These are phyloP conservation scores for Acrobasis consociella DNA, from an alignment of 2,888 invertebrate genomes.

Conservation along the genomic window DNA sequence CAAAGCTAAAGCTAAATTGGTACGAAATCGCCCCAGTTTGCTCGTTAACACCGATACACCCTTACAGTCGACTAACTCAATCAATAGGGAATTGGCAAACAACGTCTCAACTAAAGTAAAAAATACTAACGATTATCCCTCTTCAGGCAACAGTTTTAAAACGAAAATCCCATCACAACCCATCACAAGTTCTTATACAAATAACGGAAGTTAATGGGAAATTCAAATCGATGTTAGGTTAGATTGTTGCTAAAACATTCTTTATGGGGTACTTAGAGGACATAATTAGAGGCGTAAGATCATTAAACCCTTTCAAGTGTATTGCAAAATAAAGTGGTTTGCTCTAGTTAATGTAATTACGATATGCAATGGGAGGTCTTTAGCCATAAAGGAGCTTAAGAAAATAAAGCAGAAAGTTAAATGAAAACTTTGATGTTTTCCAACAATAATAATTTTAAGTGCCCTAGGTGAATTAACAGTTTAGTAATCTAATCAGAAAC, in stretches of 20 bases:
- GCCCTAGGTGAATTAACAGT: no score
- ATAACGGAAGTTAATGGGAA: slow-evolving; percentile 43
- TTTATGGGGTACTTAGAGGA: slow-evolving; percentile 44
- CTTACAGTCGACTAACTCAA: slow-evolving; percentile 54
- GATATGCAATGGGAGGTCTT: slow-evolving; percentile 45
- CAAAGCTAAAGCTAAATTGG: no score
- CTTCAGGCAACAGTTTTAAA: slow-evolving; percentile 27
- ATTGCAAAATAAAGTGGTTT: slow-evolving; percentile 60
- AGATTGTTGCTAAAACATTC: slow-evolving; percentile 55
- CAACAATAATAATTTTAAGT: no score
- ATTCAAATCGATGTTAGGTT: slow-evolving; percentile 53
- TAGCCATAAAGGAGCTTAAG: background rate
- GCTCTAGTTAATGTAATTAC: slow-evolving; percentile 47
- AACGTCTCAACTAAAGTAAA: slow-evolving; percentile 32
- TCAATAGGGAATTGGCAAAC: slow-evolving; percentile 45
- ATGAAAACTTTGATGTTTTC: background rate
- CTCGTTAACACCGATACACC: background rate
- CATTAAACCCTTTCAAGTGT: slow-evolving; percentile 56
- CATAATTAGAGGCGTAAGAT: slow-evolving; percentile 52
- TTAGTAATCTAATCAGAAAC: no score
- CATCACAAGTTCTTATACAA: slow-evolving; percentile 27
- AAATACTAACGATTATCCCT: slow-evolving; percentile 18
- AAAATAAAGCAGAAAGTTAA: background rate
- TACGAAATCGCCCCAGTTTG: no score
- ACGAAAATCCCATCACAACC: slow-evolving; percentile 29